phyloP scores from a whole-genome alignment of 2,888 invertebrate species.

The Macrophya alboannulata region DNA sequence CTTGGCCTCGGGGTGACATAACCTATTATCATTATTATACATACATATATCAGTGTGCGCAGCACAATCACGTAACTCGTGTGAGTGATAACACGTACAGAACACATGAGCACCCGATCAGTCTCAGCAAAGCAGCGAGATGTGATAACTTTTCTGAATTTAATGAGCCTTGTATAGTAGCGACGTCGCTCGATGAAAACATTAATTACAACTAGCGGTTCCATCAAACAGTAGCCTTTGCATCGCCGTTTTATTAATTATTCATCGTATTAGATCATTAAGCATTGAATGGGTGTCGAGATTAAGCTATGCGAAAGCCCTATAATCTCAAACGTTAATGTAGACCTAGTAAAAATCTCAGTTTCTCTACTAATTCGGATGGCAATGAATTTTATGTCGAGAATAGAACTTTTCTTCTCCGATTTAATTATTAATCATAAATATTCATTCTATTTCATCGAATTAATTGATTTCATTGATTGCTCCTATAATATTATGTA shows the following conservation, averaged over 20 bases:
- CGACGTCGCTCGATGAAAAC: neutral
- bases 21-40: neutral
- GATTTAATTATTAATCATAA: neutral
- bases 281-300: neutral
- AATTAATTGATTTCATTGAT: neutral
- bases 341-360: neutral
- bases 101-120: neutral
- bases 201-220: neutral
- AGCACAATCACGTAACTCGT: neutral
- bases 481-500: conserved; percentile 1
- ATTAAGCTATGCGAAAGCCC: neutral
- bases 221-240: neutral
- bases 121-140: neutral
- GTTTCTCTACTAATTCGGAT: neutral
- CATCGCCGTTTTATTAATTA: neutral
- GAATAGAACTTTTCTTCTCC: neutral
- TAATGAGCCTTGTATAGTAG: neutral
- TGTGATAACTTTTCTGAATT: neutral
- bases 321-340: neutral
- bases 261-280: neutral
- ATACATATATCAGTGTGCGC: neutral
- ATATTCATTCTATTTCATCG: neutral
- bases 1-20: neutral
- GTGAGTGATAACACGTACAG: neutral
- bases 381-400: neutral